Percentiles rank a stretch among this genome's conserved stretches.
phyloP scores from a whole-genome alignment of 2,797 vertebrate genomes.

The Nyctibius grandis region DNA sequence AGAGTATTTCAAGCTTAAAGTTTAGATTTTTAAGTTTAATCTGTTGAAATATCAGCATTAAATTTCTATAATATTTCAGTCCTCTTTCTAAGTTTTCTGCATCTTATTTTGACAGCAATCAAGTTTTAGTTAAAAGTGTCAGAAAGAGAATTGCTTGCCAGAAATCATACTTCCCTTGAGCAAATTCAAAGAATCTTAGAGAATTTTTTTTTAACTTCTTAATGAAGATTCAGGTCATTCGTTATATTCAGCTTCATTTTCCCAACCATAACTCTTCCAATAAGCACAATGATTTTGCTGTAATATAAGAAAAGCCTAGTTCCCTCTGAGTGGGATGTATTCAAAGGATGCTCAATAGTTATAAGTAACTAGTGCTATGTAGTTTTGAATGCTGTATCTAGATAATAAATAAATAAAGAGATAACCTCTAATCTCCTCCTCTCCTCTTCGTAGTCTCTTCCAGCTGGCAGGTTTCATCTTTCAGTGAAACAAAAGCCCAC shows the following conservation, averaged over 20 bases:
- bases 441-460: constrained; percentile 71
- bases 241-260: neutral
- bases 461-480: constrained; percentile 96
- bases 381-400: neutral
- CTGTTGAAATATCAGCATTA: neutral
- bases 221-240: neutral
- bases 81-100: neutral
- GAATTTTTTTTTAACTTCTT: neutral
- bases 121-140: neutral
- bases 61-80: neutral
- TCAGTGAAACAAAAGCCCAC: constrained; percentile 95
- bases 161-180: neutral
- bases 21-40: neutral
- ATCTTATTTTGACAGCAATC: neutral
- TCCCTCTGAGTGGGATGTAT: neutral
- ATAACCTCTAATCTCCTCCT: neutral
- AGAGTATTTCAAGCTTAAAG: neutral
- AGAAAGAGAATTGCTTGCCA: neutral
- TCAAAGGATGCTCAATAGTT: neutral
- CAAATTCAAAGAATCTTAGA: neutral
- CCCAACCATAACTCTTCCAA: neutral
- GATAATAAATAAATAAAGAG: neutral
- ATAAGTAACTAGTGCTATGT: neutral
- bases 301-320: neutral
- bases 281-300: neutral